Conservation (phyloP, 2,797 vertebrate species). For the Oreochromis mossambicus region DNA sequence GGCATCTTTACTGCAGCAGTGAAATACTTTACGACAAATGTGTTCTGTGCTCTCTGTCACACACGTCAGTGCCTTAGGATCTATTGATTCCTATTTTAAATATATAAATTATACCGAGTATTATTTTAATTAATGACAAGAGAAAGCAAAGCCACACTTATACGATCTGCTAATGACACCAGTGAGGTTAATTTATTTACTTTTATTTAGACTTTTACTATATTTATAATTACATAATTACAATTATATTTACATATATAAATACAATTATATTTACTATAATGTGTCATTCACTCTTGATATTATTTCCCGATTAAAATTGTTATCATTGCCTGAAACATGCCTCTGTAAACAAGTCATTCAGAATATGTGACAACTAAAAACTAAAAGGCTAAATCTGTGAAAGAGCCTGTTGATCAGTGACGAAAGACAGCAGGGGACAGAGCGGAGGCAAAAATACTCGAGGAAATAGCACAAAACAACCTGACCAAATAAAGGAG, state of each 20-base stretch:
- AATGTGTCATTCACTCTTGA: background rate
- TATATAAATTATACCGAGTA: background rate
- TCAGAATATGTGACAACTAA: background rate
- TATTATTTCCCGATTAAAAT: background rate
- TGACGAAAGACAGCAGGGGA: background rate
- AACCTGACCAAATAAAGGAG: slow-evolving; percentile 74
- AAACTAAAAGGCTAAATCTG: background rate
- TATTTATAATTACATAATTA: background rate
- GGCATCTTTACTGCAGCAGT: background rate
- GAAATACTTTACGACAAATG: slow-evolving; percentile 13
- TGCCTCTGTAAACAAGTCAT: background rate
- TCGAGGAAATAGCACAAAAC: slow-evolving; percentile 28
- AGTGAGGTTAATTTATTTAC: background rate
- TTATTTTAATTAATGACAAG: background rate
- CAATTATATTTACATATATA: background rate
- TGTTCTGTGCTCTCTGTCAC: background rate
- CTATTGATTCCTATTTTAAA: background rate
- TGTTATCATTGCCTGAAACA: background rate
- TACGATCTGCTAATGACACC: background rate
- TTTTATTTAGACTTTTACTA: background rate
- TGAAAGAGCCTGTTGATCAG: background rate
- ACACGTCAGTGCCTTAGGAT: background rate
- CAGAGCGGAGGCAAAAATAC: slow-evolving; percentile 40
- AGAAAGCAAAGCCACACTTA: background rate
- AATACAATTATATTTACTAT: background rate